Percentiles rank a stretch among this genome's conserved stretches.
Evolutionary conservation across 2,113 vertebrate species (phyloP).

Genomic region (Psettodes erumei): DNA sequence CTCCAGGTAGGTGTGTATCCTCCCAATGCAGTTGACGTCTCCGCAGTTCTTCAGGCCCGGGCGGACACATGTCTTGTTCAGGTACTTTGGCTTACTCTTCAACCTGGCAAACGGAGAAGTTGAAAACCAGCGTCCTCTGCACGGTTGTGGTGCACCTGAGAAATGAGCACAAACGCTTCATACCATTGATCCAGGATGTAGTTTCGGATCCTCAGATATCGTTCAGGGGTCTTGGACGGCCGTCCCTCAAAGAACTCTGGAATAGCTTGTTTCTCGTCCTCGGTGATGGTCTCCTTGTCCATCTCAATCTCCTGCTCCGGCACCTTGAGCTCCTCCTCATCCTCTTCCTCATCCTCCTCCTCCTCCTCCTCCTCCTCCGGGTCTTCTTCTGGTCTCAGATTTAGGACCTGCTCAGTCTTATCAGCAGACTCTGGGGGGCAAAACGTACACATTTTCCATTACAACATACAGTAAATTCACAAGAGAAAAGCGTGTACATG

Average conservation of each 20-base stretch:
- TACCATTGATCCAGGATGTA: constrained; percentile 99
- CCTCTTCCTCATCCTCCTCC: constrained; percentile 79
- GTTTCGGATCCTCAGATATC: constrained; percentile 98
- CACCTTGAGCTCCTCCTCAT: constrained; percentile 89
- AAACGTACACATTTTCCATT: background rate
- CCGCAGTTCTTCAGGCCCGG: constrained; percentile 98
- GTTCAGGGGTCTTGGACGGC: constrained; percentile 94
- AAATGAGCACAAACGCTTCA: constrained; percentile 14
- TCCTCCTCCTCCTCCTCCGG: constrained; percentile 30
- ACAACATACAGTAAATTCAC: background rate
- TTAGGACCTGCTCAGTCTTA: constrained; percentile 25
- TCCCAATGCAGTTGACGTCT: constrained; percentile 98
- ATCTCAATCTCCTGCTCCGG: constrained; percentile 93
- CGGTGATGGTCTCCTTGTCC: constrained; percentile 86
- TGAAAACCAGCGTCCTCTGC: background rate
- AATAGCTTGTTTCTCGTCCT: constrained; percentile 97
- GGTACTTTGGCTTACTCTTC: constrained; percentile 92
- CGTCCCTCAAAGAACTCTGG: constrained; percentile 98
- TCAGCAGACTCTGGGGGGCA: constrained; percentile 42
- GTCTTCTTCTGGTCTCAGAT: constrained; percentile 44
- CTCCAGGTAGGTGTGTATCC: constrained; percentile 97
- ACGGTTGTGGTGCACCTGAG: background rate
- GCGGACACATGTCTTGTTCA: constrained; percentile 98
- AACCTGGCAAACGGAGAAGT: constrained; percentile 77
- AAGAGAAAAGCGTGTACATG: background rate